phyloP scores from a whole-genome alignment of 2,888 invertebrate species.

The Bedellia somnulentella region DNA sequence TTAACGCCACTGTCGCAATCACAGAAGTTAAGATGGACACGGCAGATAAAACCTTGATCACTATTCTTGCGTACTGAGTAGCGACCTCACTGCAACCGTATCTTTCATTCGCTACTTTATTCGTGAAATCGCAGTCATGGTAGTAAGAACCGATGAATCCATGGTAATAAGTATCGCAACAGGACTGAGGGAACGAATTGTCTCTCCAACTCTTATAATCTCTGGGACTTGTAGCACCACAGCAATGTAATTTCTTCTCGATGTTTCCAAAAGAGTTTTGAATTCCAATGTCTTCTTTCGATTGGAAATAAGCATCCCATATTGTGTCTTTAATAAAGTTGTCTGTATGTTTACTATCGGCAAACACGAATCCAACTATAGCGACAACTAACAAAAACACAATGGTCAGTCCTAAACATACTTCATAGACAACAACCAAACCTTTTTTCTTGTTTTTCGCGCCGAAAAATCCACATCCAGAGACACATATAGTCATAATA shows the following conservation, averaged over 20 bases:
- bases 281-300: constrained; percentile 24
- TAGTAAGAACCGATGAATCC: constrained; percentile 25
- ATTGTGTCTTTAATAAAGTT: constrained; percentile 39
- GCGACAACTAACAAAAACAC: constrained; percentile 23
- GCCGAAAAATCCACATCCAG: constrained; percentile 33
- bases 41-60: constrained; percentile 28
- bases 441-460: constrained; percentile 26
- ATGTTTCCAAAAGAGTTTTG: constrained; percentile 25
- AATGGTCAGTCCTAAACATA: constrained; percentile 22
- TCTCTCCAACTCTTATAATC: constrained; percentile 40
- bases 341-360: constrained; percentile 29
- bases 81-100: constrained; percentile 41
- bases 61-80: constrained; percentile 30
- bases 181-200: constrained; percentile 33
- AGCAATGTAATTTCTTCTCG: constrained; percentile 41
- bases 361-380: constrained; percentile 31
- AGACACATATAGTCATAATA: constrained; percentile 26
- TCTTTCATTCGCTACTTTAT: constrained; percentile 42
- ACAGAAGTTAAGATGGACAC: constrained; percentile 28
- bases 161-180: constrained; percentile 43
- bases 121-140: constrained; percentile 39
- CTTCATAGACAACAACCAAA: constrained; percentile 23
- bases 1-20: constrained; percentile 22
- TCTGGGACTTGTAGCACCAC: constrained; percentile 38
- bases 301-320: constrained; percentile 38